Conservation (phyloP, 2,113 vertebrate species). For the Chinchilla lanigera region DNA sequence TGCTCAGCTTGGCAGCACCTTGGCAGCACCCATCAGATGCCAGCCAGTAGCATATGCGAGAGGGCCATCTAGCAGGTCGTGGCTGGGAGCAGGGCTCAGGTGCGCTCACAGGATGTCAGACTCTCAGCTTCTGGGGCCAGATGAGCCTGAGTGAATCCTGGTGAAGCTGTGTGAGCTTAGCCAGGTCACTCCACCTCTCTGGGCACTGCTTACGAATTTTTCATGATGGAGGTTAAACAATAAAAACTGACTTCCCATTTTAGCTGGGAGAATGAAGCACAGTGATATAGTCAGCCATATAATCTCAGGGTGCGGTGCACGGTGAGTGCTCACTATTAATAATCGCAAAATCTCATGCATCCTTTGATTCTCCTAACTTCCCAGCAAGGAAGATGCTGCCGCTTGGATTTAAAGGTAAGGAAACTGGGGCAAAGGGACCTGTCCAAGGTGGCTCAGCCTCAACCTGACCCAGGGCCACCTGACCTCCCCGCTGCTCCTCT, state of each 20-base stretch:
- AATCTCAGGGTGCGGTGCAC: neutral
- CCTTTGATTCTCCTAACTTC: neutral
- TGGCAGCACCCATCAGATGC: neutral
- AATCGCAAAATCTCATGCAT: neutral
- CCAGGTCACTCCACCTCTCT: neutral
- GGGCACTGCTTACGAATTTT: neutral
- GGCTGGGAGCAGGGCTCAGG: neutral
- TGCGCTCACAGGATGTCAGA: fast-evolving
- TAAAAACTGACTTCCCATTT: neutral
- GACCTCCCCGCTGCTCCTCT: neutral
- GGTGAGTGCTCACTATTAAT: neutral
- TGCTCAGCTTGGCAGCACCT: neutral
- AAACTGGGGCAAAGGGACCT: neutral
- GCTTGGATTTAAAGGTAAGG: neutral
- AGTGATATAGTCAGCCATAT: no score
- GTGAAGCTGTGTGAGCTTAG: neutral
- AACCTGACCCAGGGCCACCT: neutral
- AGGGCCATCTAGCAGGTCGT: fast-evolving
- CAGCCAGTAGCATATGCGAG: neutral
- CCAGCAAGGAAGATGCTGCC: fast-evolving
- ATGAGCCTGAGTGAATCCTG: neutral
- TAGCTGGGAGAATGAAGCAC: neutral
- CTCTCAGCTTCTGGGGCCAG: neutral
- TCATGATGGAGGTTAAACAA: neutral
- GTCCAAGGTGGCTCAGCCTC: neutral